Conservation (phyloP, 2,797 vertebrate species). For the Gadopsis marmoratus region DNA sequence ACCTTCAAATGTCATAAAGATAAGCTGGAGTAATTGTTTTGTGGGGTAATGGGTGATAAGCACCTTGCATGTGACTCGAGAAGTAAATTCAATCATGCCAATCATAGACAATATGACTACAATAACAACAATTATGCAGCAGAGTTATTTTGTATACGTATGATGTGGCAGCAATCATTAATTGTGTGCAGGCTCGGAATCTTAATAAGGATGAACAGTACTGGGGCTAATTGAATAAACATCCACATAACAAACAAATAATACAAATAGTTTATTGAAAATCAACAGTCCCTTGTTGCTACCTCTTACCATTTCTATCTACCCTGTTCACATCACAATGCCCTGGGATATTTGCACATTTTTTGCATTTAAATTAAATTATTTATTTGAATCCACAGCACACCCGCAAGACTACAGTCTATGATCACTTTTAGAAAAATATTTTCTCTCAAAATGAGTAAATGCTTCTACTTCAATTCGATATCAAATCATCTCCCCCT, state of each 20-base stretch:
- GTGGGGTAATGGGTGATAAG: slow-evolving; percentile 60
- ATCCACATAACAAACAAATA: slow-evolving; percentile 65
- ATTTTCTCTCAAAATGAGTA: slow-evolving; percentile 34
- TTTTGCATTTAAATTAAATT: slow-evolving; percentile 61
- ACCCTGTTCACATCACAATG: slow-evolving; percentile 53
- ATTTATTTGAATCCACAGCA: slow-evolving; percentile 60
- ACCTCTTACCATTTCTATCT: slow-evolving; percentile 52
- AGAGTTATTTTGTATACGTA: slow-evolving; percentile 53
- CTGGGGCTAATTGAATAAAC: slow-evolving; percentile 60
- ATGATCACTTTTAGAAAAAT: slow-evolving; percentile 41
- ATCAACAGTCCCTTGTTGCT: slow-evolving; percentile 44
- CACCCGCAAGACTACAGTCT: slow-evolving; percentile 39
- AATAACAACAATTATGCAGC: slow-evolving; percentile 62
- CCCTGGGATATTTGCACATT: slow-evolving; percentile 55
- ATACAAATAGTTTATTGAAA: slow-evolving; percentile 59
- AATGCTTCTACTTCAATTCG: slow-evolving; percentile 35
- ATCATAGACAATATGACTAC: slow-evolving; percentile 47
- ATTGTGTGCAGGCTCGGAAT: slow-evolving; percentile 41
- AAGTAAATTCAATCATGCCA: slow-evolving; percentile 66
- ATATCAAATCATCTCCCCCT: slow-evolving; percentile 30
- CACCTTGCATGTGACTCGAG: slow-evolving; percentile 49
- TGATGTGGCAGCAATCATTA: slow-evolving; percentile 41
- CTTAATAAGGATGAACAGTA: slow-evolving; percentile 44
- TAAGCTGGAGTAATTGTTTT: slow-evolving; percentile 69
- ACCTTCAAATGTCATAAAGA: slow-evolving; percentile 69